Evolutionary conservation across 2,888 invertebrate species (phyloP), one percentile per base, ranked within the genome.

Genomic region (Xylocampa areola): DNA sequence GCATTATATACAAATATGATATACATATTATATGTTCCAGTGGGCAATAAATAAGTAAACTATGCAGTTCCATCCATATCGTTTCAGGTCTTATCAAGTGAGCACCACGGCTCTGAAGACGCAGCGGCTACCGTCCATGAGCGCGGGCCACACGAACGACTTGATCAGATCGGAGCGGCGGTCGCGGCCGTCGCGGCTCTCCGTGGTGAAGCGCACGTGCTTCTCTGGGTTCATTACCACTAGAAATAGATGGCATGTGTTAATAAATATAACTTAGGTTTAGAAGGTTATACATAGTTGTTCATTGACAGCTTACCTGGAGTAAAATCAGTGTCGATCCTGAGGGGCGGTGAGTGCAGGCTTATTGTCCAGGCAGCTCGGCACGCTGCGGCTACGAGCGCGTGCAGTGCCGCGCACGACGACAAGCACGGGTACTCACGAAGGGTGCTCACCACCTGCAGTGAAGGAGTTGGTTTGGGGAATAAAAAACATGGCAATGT

Each of bases 341-440:
- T 92, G 59, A 96, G 94, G 1, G 96, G 95, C 3, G 95, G 95
- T 32, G 94, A 95, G 85, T 97, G 97, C 79, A 97, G 96, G 48
- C 96, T 95, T 80, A 98, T 93, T 62, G 96, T 95, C 98, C 98
- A 99, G 2, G 98, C 97, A n/a, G 98, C 95, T 58, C 97, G 95
- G 33, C 98, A 97, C 60, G 97, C 97, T 32, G 97, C 96, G 23
- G 96, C 95, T 47, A 98, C 97, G 86, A 98, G 98, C 73, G 96
- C 96, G 77, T 96, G 95, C 52, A 99, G 94, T 21, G 97, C 96
- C 0, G 95, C 94, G 84, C 98, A 98, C 0, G 95, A 92, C 70
- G 96, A 96, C 79, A 99, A 94, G 85, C 98, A 97, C 25, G 98
- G 98, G 91, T 98, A 99, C 93, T 99, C 99, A 82, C 97, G 98